Base-by-base conservation (phyloP, 53 echinoderm and acorn worm species). In the Mesocentrotus franciscanus region DNA sequence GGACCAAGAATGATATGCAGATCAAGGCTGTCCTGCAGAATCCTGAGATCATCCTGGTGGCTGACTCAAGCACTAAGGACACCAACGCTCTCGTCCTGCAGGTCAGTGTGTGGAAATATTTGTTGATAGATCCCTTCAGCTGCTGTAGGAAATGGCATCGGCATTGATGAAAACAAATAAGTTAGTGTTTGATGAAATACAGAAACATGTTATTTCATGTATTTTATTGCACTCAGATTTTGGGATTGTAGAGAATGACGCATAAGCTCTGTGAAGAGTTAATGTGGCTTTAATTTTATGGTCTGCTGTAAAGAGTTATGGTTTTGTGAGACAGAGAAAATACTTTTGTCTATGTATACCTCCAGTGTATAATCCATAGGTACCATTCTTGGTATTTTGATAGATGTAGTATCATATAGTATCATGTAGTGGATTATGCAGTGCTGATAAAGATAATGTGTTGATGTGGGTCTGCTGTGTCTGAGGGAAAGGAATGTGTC, bases 11-110 rank as follows among this genome's bases (percentile, higher is more conserved):
- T 35, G 95, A 95, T 59, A 97, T 98, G 93, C 95, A 94, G 71
- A 96, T 99, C 93, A 96, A 97, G 90, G 98, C 98, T 14, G 81
- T 94, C 33, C 91, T 99, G 39, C 96, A 98, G 87, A 95, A 96
- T 24, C 99, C 99, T 3, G 99, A 99, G 97, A 99, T 99, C 10
- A 93, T 99, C 55, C 94, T 99, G 74, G 97, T 99, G 12, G 97
- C 99, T 20, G 99, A 99, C 75, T 97, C 98, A 10, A 96, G 93
- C 29, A 87, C 95, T 18, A 95, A 96, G 90, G 97, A 99, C 76
- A 99, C 99, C 68, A 99, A 99, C 94, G 97, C 97, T 9, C 95
- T 99, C 85, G 96, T 99, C 42, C 91, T 99, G 57, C 96, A 95
- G 96, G 99, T 99, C 90, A 70, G 97, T 79, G 29, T 87, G 81